Evolutionary conservation across 2,797 vertebrate species (phyloP), one percentile per base, ranked within the genome.

Genomic region (Hipposideros larvatus): DNA sequence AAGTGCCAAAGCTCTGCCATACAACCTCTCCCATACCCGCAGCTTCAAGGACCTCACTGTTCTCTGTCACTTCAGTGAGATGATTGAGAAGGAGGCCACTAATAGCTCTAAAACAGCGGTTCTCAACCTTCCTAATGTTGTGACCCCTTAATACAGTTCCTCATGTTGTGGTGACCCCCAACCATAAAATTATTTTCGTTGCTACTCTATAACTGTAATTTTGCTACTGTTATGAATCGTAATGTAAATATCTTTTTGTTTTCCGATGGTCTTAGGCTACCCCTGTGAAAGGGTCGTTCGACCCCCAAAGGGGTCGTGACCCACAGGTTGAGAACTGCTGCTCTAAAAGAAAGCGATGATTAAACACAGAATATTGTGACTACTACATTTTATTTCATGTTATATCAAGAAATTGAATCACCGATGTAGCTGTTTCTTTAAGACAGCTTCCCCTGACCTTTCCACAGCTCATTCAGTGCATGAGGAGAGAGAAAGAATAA

Each of bases 381-480:
- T 26, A 18, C n/a, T 88, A 66, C 34, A 55, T 86, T 70, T 83
- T 51, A 73, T 89, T 93, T 95, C 28, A 18, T 46, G 31, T 74
- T 75, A 61, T 34, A 74, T 26, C 68, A 93, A 66, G 48, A 87
- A 57, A 91, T 43, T 4, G 22, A 73, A 55, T 90, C 24, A 74
- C 34, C 63, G 57, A 74, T 92, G 92, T 77, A 82, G 70, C 8
- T 61, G 11, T 61, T 87, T 94, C 82, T 82, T 68, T 10, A 37
- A 82, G 82, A 66, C 24, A 71, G 24, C 71, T 63, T 89, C 51
- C 18, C 71, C 46, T 88, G 83, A 79, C 75, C 53, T 94, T 90
- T 61, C 26, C 55, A 68, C 41, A 78, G 41, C 43, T 86, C 16
- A 63, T 26, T 73, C 34, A 43, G 22, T 11, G 11, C 34, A 13